A percentile compares a stretch with the other conserved stretches of the same genome.
Conservation (phyloP, 2,113 vertebrate species). For the Elephantulus edwardii region DNA sequence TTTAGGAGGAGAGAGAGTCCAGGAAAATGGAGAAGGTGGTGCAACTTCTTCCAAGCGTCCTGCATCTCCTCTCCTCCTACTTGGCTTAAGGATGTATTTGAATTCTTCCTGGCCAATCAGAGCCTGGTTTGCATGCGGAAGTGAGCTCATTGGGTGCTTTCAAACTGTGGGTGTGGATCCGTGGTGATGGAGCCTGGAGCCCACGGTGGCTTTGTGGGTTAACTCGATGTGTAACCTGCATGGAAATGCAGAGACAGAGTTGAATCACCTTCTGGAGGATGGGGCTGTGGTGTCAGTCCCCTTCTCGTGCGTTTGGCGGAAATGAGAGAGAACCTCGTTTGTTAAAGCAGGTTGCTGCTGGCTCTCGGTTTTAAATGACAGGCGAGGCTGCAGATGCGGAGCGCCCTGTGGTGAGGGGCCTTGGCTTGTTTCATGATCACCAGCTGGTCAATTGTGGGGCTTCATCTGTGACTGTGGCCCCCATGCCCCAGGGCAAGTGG, state of each 20-base stretch:
- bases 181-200: neutral
- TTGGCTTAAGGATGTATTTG: neutral
- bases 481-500: rapidly evolving
- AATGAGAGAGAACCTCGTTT: neutral
- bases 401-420: rapidly evolving
- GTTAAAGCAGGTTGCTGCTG: neutral
- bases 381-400: neutral
- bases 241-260: slow-evolving; percentile 56
- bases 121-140: neutral
- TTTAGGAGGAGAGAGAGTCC: neutral
- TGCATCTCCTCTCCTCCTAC: rapidly evolving
- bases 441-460: rapidly evolving
- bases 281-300: slow-evolving; percentile 68
- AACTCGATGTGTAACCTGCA: slow-evolving; percentile 57
- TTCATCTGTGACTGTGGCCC: rapidly evolving
- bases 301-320: neutral
- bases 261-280: slow-evolving; percentile 72
- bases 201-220: slow-evolving; percentile 31
- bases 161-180: rapidly evolving
- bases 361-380: neutral
- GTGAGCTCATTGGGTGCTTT: rapidly evolving
- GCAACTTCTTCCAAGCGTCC: neutral
- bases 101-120: neutral
- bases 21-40: neutral
- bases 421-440: neutral